Evolutionary conservation across 2,888 invertebrate genomes (phyloP), one percentile per base, ranked within the genome.

Genomic region (Plagodis dolabraria): DNA sequence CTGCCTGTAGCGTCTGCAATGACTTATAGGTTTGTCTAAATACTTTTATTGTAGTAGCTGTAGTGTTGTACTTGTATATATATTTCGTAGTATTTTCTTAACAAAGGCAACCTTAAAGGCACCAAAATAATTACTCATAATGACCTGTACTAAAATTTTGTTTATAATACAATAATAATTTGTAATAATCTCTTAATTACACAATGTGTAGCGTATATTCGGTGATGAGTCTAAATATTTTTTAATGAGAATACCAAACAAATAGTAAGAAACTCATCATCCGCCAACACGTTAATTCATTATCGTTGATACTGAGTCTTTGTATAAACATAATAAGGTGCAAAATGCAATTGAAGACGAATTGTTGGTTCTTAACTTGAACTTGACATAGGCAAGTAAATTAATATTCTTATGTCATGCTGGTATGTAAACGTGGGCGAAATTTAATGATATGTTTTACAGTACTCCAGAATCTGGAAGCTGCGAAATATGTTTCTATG

Each of bases 361-460:
- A 48, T 7, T 5, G 2, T 47, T 8, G 33, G 42, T 57, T 48
- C 65, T 77, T 65, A 75, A 74, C 77, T 76, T 77, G 77, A 78
- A 76, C 78, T 77, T 78, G 74, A 72, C 69, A 50, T 55, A 47
- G n/a, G n/a, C n/a, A n/a, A 46, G 56, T 58, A 64, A 71, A 72
- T 67, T 68, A 67, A 69, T 67, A 63, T 49, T 69, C 34, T 69
- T 66, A 63, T 75, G 69, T 65, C 63, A 69, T 60, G 22, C 52
- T 38, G 55, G 53, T 45, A 62, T 61, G 48, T 51, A 22, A 22
- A 57, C 47, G 64, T 69, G 57, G 65, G 65, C 65, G 63, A 60
- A 60, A 49, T 52, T 33, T 51, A 52, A 46, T 22, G 22, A 22
- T 54, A 49, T 53, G 46, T 46, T 46, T 47, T 9, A 51, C 40